A percentile compares a stretch with the other conserved stretches of the same genome.
phyloP scores from a whole-genome alignment of 2,888 invertebrate genomes.

The Liposcelis brunnea region DNA sequence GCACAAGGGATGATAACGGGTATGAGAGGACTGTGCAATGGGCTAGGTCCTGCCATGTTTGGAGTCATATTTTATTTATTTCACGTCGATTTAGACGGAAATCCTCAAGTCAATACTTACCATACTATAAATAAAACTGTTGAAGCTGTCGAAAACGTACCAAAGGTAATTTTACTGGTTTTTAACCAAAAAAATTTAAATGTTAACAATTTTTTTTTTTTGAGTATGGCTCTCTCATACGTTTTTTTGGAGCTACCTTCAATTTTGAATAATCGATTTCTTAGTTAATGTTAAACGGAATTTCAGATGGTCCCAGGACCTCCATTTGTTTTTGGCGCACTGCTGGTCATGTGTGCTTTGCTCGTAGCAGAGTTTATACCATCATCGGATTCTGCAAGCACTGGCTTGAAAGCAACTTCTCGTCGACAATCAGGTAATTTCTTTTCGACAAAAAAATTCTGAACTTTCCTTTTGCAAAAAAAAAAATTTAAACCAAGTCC shows the following conservation, averaged over 20 bases:
- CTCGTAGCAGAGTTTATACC: slow-evolving; percentile 80
- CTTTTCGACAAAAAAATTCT: slow-evolving; percentile 8
- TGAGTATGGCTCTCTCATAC: too few relatives aligned
- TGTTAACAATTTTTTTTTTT: too few relatives aligned
- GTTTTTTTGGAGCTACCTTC: too few relatives aligned
- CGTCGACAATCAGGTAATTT: slow-evolving; percentile 36
- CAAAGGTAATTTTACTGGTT: slow-evolving; percentile 30
- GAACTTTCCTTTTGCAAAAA: background rate
- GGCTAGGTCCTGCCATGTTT: slow-evolving; percentile 95
- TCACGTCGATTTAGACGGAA: slow-evolving; percentile 89
- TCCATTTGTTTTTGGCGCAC: slow-evolving; percentile 93
- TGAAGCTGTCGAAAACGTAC: slow-evolving; percentile 31
- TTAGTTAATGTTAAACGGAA: too few relatives aligned
- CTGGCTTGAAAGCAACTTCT: slow-evolving; percentile 24
- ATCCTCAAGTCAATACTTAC: slow-evolving; percentile 42
- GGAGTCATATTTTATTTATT: slow-evolving; percentile 97
- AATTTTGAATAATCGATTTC: too few relatives aligned
- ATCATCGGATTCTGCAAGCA: slow-evolving; percentile 35
- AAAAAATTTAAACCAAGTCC: too few relatives aligned
- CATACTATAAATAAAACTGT: slow-evolving; percentile 28
- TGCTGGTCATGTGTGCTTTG: slow-evolving; percentile 89
- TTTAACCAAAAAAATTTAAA: too few relatives aligned
- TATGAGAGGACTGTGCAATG: slow-evolving; percentile 94
- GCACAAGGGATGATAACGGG: slow-evolving; percentile 98
- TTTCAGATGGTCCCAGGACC: slow-evolving; percentile 82